These are phyloP conservation scores for Protomyctophum bolini DNA, from an alignment of 2,113 vertebrate species.

Conservation along the genomic window DNA sequence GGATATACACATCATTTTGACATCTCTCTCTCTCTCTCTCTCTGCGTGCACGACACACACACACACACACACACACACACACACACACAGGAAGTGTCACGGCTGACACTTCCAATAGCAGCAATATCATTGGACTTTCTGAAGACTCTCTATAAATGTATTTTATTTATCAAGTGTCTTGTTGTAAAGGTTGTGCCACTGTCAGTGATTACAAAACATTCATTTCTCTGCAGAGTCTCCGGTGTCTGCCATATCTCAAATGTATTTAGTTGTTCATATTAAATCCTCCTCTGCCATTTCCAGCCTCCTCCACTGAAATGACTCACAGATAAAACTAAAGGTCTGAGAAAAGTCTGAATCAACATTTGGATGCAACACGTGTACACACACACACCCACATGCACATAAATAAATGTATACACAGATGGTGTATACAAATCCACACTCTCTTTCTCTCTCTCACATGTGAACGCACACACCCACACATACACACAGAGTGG, in stretches of 20 bases:
- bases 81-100: too few species aligned
- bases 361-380: not conserved
- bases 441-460: slow-evolving; percentile 13
- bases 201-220: slow-evolving; percentile 22
- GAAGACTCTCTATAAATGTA: not conserved
- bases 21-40: too few species aligned
- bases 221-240: slow-evolving; percentile 16
- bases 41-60: too few species aligned
- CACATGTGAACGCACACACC: too few species aligned
- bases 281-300: slow-evolving; percentile 46
- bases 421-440: slow-evolving; percentile 6
- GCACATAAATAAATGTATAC: not conserved
- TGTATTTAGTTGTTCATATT: slow-evolving; percentile 31
- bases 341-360: not conserved
- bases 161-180: not conserved
- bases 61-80: too few species aligned
- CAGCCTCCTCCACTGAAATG: slow-evolving; percentile 16
- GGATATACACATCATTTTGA: too few species aligned
- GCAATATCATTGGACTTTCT: not conserved
- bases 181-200: not conserved
- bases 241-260: slow-evolving; percentile 45
- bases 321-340: slow-evolving; percentile 24
- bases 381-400: slow-evolving; percentile 3
- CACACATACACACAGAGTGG: slow-evolving; percentile 34
- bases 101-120: slow-evolving; percentile 2